Percentiles rank a stretch among this genome's conserved stretches.
phyloP scores from a whole-genome alignment of 1,140 invertebrate genomes.

The Radopholus similis region DNA sequence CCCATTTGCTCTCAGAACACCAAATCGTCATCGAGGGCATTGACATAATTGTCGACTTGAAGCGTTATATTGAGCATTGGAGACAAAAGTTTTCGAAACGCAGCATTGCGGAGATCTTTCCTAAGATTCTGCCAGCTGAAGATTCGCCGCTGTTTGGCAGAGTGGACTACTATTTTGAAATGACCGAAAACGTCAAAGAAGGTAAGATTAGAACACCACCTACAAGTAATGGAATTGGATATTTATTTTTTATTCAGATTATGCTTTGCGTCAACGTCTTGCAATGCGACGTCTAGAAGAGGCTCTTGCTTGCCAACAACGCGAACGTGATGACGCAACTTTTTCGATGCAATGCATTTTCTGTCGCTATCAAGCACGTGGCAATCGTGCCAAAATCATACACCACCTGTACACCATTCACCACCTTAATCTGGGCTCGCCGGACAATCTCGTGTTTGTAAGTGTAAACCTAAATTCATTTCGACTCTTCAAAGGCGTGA shows the following conservation, averaged over 20 bases:
- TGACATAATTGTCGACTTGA: conserved; percentile 57
- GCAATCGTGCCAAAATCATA: conserved; percentile 59
- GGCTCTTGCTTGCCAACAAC: conserved; percentile 54
- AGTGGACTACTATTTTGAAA: conserved; percentile 55
- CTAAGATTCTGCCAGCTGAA: conserved; percentile 50
- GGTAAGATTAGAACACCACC: not conserved
- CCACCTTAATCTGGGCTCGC: conserved; percentile 57
- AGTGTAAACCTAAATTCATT: not conserved
- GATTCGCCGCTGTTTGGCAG: conserved; percentile 40
- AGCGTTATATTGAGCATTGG: conserved; percentile 56
- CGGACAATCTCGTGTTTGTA: conserved; percentile 42
- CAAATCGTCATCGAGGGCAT: conserved; percentile 58
- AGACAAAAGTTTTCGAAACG: conserved; percentile 56
- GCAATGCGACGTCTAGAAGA: conserved; percentile 60
- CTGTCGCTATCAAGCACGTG: conserved; percentile 55
- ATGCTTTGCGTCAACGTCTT: conserved; percentile 48
- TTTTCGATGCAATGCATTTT: conserved; percentile 58
- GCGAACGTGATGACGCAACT: conserved; percentile 50
- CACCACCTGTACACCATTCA: conserved; percentile 60
- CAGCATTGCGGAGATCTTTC: conserved; percentile 51
- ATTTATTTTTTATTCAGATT: not conserved
- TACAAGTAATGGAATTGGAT: too few species aligned
- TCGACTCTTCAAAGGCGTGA: not conserved
- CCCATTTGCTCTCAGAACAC: conserved; percentile 39
- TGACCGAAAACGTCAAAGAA: conserved; percentile 40